Conservation (phyloP, 2,888 invertebrate genomes). For the Xylophagus ater region DNA sequence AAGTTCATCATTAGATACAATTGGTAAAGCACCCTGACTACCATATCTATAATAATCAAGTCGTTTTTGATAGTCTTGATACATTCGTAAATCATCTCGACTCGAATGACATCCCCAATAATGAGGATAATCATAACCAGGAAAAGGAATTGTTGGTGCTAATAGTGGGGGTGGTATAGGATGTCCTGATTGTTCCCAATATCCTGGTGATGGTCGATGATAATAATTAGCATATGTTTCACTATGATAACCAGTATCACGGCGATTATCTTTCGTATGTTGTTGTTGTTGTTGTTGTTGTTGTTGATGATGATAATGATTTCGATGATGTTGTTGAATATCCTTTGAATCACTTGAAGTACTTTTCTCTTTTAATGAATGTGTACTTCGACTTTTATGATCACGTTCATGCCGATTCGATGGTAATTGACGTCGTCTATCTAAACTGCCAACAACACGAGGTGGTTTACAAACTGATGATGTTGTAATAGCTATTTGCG, state of each 20-base stretch:
- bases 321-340: not conserved
- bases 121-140: slow-evolving; percentile 15
- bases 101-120: slow-evolving; percentile 18
- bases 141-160: slow-evolving; percentile 16
- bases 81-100: slow-evolving; percentile 19
- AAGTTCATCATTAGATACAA: slow-evolving; percentile 15
- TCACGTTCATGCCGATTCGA: slow-evolving; percentile 50
- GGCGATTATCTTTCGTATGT: slow-evolving; percentile 6
- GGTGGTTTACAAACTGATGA: slow-evolving; percentile 19
- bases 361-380: slow-evolving; percentile 44
- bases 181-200: too few relatives aligned
- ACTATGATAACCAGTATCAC: slow-evolving; percentile 9
- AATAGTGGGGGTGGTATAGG: slow-evolving; percentile 19
- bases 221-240: slow-evolving; percentile 10
- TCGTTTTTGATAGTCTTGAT: slow-evolving; percentile 39
- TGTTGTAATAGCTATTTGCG: slow-evolving; percentile 12
- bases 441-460: slow-evolving; percentile 42
- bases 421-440: slow-evolving; percentile 43
- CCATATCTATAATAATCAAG: slow-evolving; percentile 41
- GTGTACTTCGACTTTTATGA: slow-evolving; percentile 51
- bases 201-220: slow-evolving; percentile 17
- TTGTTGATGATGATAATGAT: too few relatives aligned
- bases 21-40: slow-evolving; percentile 33
- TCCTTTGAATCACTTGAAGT: slow-evolving; percentile 26
- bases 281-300: slow-evolving; percentile 3